Base-by-base conservation (phyloP, 1,140 invertebrate genomes). In the Drosophila nannoptera region DNA sequence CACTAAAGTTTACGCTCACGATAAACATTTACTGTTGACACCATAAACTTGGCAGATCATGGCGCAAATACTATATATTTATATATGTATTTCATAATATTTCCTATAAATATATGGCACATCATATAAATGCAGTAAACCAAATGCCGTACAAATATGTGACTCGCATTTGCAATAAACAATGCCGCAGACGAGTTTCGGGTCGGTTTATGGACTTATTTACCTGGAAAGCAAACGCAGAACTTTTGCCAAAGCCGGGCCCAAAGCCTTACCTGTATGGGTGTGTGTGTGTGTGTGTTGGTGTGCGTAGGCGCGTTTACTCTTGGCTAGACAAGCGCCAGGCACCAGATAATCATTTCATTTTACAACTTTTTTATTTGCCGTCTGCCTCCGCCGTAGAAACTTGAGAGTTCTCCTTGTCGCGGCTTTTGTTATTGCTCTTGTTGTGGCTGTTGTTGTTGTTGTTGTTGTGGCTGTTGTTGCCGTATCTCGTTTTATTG, bases 321-420 rank as follows among this genome's bases (percentile, higher is more conserved):
- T 67, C 52, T 52, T 66, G 80, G 65, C 78, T 76, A 76, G 80
- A 84, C 80, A 69, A 71, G 69, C 70, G 73, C 65, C 53, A 81
- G 77, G 73, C 78, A 77, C 70, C 70, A 86, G 81, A 86, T 86
- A 86, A 86, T 86, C 81, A 86, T 86, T 86, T 86, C 74, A 86
- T 78, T 86, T 86, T 86, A 86, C 75, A 87, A 87, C 82, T 87
- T 87, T 86, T 82, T 77, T 62, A 52, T 64, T 67, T 66, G 33
- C 22, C 22, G 22, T 31, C 43, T n/a, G 49, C 31, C 33, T 45
- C 22, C 22, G 11, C 12, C 6, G 5, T 7, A 33, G 49, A 63
- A 53, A 63, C 43, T 53, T 75, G 36, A 55, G 35, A 55, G 61
- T 45, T 65, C 68, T 71, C 66, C 76, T 72, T 84, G 70, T 87